These are phyloP conservation scores for Pantherophis alleghaniensis DNA, from an alignment of 2,797 vertebrate species.

Conservation along the genomic window DNA sequence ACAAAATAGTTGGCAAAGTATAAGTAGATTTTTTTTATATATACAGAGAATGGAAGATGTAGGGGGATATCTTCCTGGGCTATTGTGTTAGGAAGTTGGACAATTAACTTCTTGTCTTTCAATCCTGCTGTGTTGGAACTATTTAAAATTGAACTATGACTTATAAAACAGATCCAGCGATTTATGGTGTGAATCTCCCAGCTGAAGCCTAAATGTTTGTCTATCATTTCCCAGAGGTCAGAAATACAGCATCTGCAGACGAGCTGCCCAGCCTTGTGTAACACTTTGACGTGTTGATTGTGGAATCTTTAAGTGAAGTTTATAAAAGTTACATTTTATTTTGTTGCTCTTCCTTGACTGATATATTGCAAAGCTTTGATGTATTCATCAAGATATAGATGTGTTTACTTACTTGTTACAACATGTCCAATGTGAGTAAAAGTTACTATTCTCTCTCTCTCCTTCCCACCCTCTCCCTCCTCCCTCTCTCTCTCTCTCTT, in stretches of 20 bases:
- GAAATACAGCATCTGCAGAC: neutral
- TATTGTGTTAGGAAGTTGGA: neutral
- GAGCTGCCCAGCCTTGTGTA: neutral
- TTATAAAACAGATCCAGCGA: neutral
- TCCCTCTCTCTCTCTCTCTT: no score
- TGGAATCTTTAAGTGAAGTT: neutral
- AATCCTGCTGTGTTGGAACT: neutral
- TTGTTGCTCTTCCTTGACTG: neutral
- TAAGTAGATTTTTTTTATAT: neutral
- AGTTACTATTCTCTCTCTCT: neutral
- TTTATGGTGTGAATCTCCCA: neutral
- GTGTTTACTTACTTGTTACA: neutral
- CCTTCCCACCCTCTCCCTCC: no score
- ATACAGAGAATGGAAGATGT: neutral
- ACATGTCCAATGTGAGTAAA: neutral
- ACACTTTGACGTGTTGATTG: neutral
- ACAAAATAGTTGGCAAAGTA: neutral
- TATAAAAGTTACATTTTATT: neutral
- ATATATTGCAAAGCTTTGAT: neutral
- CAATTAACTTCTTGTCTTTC: neutral
- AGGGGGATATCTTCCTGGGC: neutral
- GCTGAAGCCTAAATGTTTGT: neutral
- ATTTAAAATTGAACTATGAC: neutral
- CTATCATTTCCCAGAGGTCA: neutral
- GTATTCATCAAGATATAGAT: neutral